Conservation (phyloP, 2,888 invertebrate species). For the Spodoptera littoralis region DNA sequence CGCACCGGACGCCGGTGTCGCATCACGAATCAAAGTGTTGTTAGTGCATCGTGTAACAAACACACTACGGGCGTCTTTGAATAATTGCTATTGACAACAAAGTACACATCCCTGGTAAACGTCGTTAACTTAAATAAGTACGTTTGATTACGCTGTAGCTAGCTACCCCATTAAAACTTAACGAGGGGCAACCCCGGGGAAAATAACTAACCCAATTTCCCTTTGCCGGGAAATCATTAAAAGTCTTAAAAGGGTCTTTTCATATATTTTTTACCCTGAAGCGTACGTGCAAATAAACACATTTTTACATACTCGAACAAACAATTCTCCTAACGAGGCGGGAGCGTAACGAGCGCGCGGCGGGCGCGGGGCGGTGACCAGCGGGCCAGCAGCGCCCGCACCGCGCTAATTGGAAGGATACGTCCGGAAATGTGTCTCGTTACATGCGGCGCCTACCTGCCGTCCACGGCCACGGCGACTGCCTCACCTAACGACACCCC, state of each 20-base stretch:
- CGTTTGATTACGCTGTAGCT: constrained; percentile 88
- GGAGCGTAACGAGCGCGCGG: constrained; percentile 82
- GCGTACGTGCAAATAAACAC: constrained; percentile 89
- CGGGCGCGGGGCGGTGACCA: constrained; percentile 59
- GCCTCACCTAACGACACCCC: constrained; percentile 71
- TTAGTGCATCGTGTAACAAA: constrained; percentile 58
- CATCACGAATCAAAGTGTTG: constrained; percentile 56
- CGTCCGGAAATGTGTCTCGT: constrained; percentile 84
- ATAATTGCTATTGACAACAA: constrained; percentile 82
- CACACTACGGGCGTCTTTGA: constrained; percentile 61
- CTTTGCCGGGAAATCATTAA: constrained; percentile 89
- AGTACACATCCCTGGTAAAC: constrained; percentile 81
- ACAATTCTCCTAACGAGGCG: constrained; percentile 88
- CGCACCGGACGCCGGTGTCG: constrained; percentile 11
- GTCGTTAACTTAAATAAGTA: constrained; percentile 88
- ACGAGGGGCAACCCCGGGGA: constrained; percentile 88
- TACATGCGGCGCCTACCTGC: constrained; percentile 77
- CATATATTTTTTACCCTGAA: constrained; percentile 87
- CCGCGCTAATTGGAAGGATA: constrained; percentile 84
- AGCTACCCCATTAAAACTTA: constrained; percentile 89
- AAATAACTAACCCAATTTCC: constrained; percentile 89
- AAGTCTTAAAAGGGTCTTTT: constrained; percentile 89
- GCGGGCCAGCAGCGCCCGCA: constrained; percentile 58
- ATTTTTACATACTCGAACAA: constrained; percentile 89
- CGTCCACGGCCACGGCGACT: constrained; percentile 46